Percentiles rank a stretch among this genome's conserved stretches.
Conservation (phyloP, 2,797 vertebrate genomes). For the Discoglossus pictus region DNA sequence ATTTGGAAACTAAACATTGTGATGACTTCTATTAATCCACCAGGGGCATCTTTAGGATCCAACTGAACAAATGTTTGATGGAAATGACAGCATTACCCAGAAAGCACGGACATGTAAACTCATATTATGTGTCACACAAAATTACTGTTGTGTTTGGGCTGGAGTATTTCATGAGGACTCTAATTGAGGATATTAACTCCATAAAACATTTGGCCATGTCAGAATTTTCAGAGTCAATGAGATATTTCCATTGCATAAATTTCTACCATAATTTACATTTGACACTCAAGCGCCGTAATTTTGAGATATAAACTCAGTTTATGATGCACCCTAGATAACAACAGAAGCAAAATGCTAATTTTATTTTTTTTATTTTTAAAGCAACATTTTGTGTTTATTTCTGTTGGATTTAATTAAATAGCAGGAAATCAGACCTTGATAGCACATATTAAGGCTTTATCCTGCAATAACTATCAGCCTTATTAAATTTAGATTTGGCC, state of each 20-base stretch:
- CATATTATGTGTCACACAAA: conserved; percentile 40
- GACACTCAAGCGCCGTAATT: conserved; percentile 38
- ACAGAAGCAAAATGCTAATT: conserved; percentile 17
- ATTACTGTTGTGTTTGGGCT: conserved; percentile 42
- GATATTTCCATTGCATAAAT: conserved; percentile 45
- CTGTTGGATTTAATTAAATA: background rate
- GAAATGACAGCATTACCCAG: conserved; percentile 31
- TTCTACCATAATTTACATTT: conserved; percentile 47
- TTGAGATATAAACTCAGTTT: conserved; percentile 33
- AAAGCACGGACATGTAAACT: conserved; percentile 32
- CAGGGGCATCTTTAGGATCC: conserved; percentile 29
- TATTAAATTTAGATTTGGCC: too few species aligned
- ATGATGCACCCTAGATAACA: conserved; percentile 25
- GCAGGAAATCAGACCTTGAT: background rate
- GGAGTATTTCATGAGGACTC: conserved; percentile 41
- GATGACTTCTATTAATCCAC: conserved; percentile 29
- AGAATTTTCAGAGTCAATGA: conserved; percentile 36
- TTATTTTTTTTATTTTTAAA: conserved; percentile 15
- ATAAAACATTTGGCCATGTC: conserved; percentile 51
- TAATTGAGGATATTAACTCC: conserved; percentile 51
- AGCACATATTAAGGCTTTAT: too few species aligned
- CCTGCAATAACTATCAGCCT: too few species aligned
- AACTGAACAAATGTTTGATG: conserved; percentile 31
- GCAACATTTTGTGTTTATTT: conserved; percentile 3
- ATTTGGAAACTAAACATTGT: conserved; percentile 24